phyloP scores from a whole-genome alignment of 2,113 vertebrate species.

The Ellobius talpinus region DNA sequence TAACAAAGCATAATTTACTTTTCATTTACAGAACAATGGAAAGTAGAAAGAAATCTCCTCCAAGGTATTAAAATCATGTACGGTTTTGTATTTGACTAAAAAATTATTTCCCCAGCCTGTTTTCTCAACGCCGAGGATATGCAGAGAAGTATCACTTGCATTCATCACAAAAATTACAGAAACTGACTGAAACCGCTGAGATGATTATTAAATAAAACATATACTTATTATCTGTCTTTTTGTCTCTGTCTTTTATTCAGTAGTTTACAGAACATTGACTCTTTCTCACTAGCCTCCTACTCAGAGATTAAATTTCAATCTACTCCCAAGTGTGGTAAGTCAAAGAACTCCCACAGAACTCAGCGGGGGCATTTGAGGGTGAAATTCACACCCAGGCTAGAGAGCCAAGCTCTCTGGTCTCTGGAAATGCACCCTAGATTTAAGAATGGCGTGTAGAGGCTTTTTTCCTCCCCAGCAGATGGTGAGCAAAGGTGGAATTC shows the following conservation, averaged over 20 bases:
- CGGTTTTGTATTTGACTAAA: constrained; percentile 79
- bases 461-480: constrained; percentile 64
- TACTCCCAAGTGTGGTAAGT: constrained; percentile 64
- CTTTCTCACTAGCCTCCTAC: constrained; percentile 69
- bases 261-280: constrained; percentile 79
- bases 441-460: constrained; percentile 36
- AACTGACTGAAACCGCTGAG: constrained; percentile 70
- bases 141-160: constrained; percentile 70
- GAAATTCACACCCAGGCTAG: constrained; percentile 57
- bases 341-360: constrained; percentile 68
- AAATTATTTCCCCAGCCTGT: constrained; percentile 82
- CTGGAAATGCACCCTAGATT: constrained; percentile 23
- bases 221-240: constrained; percentile 81
- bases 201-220: constrained; percentile 81
- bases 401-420: not conserved
- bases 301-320: constrained; percentile 77
- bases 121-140: constrained; percentile 79
- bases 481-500: constrained; percentile 60
- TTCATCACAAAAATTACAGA: constrained; percentile 81
- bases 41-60: constrained; percentile 83
- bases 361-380: constrained; percentile 68
- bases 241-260: constrained; percentile 75
- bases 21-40: constrained; percentile 82
- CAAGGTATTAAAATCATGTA: constrained; percentile 79
- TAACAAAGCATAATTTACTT: constrained; percentile 85